These are phyloP conservation scores for Cantharis rustica DNA, from an alignment of 2,888 invertebrate species.

Conservation along the genomic window DNA sequence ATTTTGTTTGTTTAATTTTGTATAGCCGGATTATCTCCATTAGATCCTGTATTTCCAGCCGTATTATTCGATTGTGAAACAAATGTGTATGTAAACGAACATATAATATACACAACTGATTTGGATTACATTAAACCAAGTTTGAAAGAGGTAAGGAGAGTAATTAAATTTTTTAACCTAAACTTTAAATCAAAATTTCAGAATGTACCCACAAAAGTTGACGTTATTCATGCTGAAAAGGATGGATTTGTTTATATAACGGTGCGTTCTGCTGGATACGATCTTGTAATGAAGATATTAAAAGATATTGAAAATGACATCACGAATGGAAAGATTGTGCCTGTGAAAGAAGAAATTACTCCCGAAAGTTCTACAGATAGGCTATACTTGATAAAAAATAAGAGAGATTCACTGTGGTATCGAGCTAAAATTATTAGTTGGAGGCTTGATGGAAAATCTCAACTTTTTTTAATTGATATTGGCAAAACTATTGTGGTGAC, in stretches of 20 bases:
- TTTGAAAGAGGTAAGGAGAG: constrained; percentile 39
- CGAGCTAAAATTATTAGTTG: constrained; percentile 57
- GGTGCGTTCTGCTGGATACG: constrained; percentile 48
- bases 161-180: neutral
- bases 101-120: constrained; percentile 44
- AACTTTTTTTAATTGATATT: constrained; percentile 62
- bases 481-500: constrained; percentile 58
- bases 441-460: constrained; percentile 52
- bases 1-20: neutral
- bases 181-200: constrained; percentile 28
- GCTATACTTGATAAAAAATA: constrained; percentile 58
- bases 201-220: constrained; percentile 49
- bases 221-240: constrained; percentile 52
- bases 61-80: constrained; percentile 47
- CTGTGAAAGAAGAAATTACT: constrained; percentile 28
- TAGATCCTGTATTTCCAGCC: constrained; percentile 43
- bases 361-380: constrained; percentile 49
- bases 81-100: constrained; percentile 43
- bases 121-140: constrained; percentile 47
- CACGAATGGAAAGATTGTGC: constrained; percentile 12
- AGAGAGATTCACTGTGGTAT: constrained; percentile 54
- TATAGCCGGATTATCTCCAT: constrained; percentile 12
- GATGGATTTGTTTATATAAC: constrained; percentile 57
- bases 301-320: constrained; percentile 42
- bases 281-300: constrained; percentile 45